Percentiles rank a stretch among this genome's conserved stretches.
Conservation (phyloP, 2,797 vertebrate genomes). For the Neopelma chrysocephalum region DNA sequence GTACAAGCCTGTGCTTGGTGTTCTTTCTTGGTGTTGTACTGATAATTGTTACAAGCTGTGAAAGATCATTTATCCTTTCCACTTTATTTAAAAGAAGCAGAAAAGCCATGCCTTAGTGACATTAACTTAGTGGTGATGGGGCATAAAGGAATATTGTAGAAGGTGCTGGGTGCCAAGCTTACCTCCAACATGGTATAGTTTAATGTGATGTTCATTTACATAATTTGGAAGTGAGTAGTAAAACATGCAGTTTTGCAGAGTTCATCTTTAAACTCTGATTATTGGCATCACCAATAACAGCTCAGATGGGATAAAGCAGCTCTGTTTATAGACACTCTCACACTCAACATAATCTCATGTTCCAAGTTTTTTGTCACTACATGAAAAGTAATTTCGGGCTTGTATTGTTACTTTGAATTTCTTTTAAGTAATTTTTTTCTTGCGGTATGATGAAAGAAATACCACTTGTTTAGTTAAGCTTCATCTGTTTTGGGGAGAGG, state of each 20-base stretch:
- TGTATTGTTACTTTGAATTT: not conserved
- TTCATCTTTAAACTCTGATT: constrained; percentile 12
- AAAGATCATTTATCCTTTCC: not conserved
- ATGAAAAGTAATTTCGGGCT: constrained; percentile 13
- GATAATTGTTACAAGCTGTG: not conserved
- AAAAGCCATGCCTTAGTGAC: not conserved
- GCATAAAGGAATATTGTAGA: not conserved
- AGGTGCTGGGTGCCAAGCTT: not conserved
- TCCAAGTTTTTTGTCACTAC: constrained; percentile 47
- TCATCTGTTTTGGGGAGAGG: not conserved
- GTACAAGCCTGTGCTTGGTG: not conserved
- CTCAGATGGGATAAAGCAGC: constrained; percentile 43
- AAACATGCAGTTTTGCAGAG: not conserved
- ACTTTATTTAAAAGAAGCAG: not conserved
- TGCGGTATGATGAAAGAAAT: not conserved
- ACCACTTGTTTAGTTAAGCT: not conserved
- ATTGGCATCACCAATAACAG: constrained; percentile 27
- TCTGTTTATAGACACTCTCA: constrained; percentile 67
- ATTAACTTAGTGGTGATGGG: too few species aligned
- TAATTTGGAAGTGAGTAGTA: not conserved
- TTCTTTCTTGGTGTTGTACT: not conserved
- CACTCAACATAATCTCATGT: constrained; percentile 55
- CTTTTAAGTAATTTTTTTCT: not conserved
- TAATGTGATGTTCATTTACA: not conserved
- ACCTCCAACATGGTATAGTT: not conserved